Evolutionary conservation across 2,888 invertebrate species (phyloP), one percentile per base, ranked within the genome.

Genomic region (Hirtodrosophila alboralis): DNA sequence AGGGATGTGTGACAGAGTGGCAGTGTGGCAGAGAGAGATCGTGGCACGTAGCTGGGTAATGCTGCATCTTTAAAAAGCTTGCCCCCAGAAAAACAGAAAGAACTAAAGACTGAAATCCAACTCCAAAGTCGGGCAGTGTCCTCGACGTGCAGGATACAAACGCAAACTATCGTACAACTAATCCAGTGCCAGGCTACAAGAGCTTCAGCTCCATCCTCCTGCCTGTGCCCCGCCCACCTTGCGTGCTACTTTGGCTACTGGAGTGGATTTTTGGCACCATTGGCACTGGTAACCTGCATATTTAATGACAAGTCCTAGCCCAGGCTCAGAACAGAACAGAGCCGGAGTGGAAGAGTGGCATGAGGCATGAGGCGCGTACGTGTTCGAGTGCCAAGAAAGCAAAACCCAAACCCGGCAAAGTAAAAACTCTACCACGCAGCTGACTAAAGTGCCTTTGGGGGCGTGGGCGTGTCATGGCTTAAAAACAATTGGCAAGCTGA

Each of bases 261-360:
- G 38, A 73, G 75, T 74, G 75, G 75, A 73, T 73, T 78, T 84
- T 84, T 84, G 83, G 84, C 73, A 75, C 75, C 84, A 71, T 75
- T 87, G 78, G 76, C 79, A 78, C 86, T 85, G 76, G 64, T 85
- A 87, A 87, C 87, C 87, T 87, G 87, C 84, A 87, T 87, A 79
- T 83, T 84, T 87, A 86, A 87, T 87, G 87, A 87, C 75, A 74
- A 68, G 67, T 56, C 52, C 73, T 14, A 51, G 28, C 12, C 28
- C 14, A 21, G 18, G 8, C 9, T 4, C 23, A 6, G 23, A 2
- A 6, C 23, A 2, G 23, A 8, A 6, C 8, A 5, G 18, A 4
- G 13, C 38, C 8, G 1, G 13, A 18, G 13, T 27, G 9, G 21
- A 33, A 9, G 16, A 8, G 47, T n/a, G n/a, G 47, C 27, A 36